A percentile compares a stretch with the other conserved stretches of the same genome.
Evolutionary conservation across 1,140 invertebrate genomes (phyloP).

Genomic region (Drosophila ananassae): DNA sequence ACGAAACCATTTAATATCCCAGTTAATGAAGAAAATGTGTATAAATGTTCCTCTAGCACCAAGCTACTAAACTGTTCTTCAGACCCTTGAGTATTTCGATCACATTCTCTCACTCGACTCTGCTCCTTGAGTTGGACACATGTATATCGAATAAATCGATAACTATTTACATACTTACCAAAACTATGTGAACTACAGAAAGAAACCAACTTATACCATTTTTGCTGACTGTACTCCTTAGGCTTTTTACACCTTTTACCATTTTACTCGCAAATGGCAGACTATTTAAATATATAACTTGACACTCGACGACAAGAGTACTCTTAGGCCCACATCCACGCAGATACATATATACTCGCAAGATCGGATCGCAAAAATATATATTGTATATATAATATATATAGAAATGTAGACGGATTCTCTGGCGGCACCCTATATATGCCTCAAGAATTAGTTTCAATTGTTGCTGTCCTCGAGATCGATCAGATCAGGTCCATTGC

Average conservation of each 20-base stretch:
- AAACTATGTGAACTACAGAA: conserved; percentile 45
- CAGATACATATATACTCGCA: conserved; percentile 5
- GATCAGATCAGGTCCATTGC: conserved; percentile 18
- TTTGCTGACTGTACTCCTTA: conserved; percentile 81
- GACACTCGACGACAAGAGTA: neutral
- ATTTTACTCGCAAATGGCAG: conserved; percentile 74
- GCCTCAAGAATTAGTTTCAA: conserved; percentile 8
- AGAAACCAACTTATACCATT: conserved; percentile 75
- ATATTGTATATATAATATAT: conserved; percentile 3
- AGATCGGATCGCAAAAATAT: conserved; percentile 12
- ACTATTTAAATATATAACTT: conserved; percentile 43
- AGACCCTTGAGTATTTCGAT: conserved; percentile 33
- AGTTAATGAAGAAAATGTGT: conserved; percentile 10
- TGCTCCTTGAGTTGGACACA: conserved; percentile 22
- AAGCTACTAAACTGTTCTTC: conserved; percentile 37
- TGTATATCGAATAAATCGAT: conserved; percentile 22
- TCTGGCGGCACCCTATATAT: conserved; percentile 26
- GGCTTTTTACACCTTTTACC: conserved; percentile 82
- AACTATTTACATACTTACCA: conserved; percentile 67
- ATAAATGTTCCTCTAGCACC: conserved; percentile 50
- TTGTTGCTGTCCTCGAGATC: conserved; percentile 27
- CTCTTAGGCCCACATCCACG: conserved; percentile 15
- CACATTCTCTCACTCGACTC: conserved; percentile 26
- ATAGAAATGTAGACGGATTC: conserved; percentile 16
- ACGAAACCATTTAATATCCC: conserved; percentile 3